Evolutionary conservation across 2,797 vertebrate species (phyloP), one percentile per base, ranked within the genome.

Genomic region (Anguilla marmorata): DNA sequence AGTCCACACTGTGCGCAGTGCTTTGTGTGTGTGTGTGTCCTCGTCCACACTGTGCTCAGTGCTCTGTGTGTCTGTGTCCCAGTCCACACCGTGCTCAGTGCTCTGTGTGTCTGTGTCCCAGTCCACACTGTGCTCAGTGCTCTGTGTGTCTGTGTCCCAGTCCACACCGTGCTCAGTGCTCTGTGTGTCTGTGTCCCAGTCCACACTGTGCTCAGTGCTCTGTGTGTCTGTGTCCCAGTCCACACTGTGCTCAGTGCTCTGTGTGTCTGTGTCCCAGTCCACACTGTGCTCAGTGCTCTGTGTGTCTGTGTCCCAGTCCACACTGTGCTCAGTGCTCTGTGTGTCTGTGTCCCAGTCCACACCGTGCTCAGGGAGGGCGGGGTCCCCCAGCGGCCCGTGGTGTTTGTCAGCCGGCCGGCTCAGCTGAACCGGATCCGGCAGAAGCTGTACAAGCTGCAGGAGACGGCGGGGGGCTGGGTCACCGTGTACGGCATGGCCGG

Each of bases 401-500:
- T 99, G 89, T 99, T 99, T 90, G 98, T 99, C 80, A 96, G 93
- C 90, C 96, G 98, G 24, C 97, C 96, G 27, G 91, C 95, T 90
- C 93, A 98, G 90, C 91, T 97, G 86, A 96, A 96, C 88, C 92
- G 90, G 58, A 92, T 99, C 93, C 96, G 97, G 89, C 93, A 97
- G 91, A 97, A 96, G 58, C 96, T 99, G 21, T 92, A 90, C 80
- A 90, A 88, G n/a, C 92, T 99, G 90, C 94, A 94, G 90, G 94
- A 88, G 2, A 94, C 96, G 0, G 90, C 97, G 0, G 99, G 98
- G 0, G 99, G 98, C 8, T 99, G 98, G 99, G 96, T 99, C 88
- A 97, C 97, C 0, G 94, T 99, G n/a, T 97, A 97, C 85, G 99
- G 99, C 85, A 99, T 99, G 99, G 98, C 99, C 2, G 99, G 98